Conservation (phyloP, 1,140 invertebrate species). For the Palaemon carinicauda region DNA sequence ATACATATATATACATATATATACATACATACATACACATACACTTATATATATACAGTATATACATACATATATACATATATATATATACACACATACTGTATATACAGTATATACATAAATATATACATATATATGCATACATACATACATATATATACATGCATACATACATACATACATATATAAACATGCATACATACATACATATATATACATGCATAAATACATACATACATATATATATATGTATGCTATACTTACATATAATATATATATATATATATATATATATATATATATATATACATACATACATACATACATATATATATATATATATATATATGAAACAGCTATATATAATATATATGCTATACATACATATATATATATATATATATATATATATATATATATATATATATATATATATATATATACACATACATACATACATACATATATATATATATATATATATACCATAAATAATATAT, state of each 20-base stretch:
- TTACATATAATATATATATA: no score
- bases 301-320: background rate
- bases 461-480: background rate
- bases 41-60: background rate
- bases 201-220: slow-evolving; percentile 4
- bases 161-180: background rate
- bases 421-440: background rate
- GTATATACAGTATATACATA: background rate
- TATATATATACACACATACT: background rate
- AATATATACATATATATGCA: background rate
- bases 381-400: slow-evolving; percentile 19
- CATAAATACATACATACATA: background rate
- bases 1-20: background rate
- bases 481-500: background rate
- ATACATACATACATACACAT: background rate
- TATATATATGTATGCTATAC: no score
- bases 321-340: background rate
- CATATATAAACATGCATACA: background rate
- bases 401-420: background rate
- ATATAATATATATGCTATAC: slow-evolving; percentile 1
- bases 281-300: background rate
- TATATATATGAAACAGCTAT: no score
- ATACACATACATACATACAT: background rate
- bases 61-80: background rate
- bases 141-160: background rate